phyloP scores from a whole-genome alignment of 2,113 vertebrate species.

The Sinosuthora webbiana region DNA sequence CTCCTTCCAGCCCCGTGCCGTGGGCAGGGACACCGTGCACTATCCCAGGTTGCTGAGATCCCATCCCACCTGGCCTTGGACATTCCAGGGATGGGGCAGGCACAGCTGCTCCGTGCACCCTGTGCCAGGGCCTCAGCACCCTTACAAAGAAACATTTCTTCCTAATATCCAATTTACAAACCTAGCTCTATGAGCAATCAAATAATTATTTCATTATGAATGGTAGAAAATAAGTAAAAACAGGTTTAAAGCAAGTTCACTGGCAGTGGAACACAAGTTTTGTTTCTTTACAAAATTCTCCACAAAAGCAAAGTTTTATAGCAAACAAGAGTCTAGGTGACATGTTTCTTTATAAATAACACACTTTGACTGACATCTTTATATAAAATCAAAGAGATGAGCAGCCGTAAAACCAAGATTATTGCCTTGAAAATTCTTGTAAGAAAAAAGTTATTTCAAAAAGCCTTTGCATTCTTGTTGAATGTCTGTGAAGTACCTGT shows the following conservation, averaged over 20 bases:
- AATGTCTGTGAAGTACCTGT: neutral
- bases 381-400: neutral
- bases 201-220: neutral
- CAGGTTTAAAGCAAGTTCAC: neutral
- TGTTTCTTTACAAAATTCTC: neutral
- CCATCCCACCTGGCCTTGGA: neutral
- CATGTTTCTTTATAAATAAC: neutral
- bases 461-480: neutral
- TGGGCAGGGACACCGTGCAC: neutral
- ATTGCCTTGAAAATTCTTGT: neutral
- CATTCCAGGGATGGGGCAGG: neutral
- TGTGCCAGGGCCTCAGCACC: neutral
- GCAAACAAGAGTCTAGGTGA: neutral
- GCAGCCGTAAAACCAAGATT: neutral
- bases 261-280: neutral
- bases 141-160: neutral
- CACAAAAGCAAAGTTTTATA: neutral
- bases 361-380: neutral
- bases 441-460: neutral
- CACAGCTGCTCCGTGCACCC: neutral
- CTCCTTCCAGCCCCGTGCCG: neutral
- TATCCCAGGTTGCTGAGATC: fast-evolving
- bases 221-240: neutral
- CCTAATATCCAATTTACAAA: neutral
- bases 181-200: neutral